Conservation (phyloP, 2,888 invertebrate genomes). For the Melipona beecheii region DNA sequence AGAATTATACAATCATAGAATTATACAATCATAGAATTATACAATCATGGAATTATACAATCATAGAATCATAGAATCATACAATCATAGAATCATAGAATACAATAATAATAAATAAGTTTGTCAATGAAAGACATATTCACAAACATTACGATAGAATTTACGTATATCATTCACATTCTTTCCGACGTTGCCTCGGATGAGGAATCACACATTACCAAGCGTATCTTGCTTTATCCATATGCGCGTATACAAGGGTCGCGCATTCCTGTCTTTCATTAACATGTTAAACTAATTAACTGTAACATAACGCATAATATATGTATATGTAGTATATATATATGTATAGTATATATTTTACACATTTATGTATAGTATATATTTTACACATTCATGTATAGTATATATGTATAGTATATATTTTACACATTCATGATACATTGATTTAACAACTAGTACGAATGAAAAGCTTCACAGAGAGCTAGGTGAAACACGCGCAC, state of each 20-base stretch:
- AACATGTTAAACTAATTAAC: constrained; percentile 58
- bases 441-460: constrained; percentile 64
- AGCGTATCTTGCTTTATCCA: neutral
- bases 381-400: constrained; percentile 10
- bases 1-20: no score
- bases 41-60: no score
- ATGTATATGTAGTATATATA: constrained; percentile 1
- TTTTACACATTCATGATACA: constrained; percentile 26
- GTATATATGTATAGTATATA: no score
- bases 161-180: neutral
- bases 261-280: constrained; percentile 34
- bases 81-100: neutral
- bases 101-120: constrained; percentile 41
- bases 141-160: constrained; percentile 18
- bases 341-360: no score
- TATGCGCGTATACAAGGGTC: neutral
- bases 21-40: no score
- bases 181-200: neutral
- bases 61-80: no score
- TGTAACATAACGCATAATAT: constrained; percentile 52
- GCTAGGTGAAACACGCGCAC: constrained; percentile 55
- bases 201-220: constrained; percentile 24
- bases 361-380: no score
- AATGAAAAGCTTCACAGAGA: constrained; percentile 63
- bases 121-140: constrained; percentile 47